Evolutionary conservation across 2,888 invertebrate species (phyloP).

Genomic region (Pristionchus arcanus): DNA sequence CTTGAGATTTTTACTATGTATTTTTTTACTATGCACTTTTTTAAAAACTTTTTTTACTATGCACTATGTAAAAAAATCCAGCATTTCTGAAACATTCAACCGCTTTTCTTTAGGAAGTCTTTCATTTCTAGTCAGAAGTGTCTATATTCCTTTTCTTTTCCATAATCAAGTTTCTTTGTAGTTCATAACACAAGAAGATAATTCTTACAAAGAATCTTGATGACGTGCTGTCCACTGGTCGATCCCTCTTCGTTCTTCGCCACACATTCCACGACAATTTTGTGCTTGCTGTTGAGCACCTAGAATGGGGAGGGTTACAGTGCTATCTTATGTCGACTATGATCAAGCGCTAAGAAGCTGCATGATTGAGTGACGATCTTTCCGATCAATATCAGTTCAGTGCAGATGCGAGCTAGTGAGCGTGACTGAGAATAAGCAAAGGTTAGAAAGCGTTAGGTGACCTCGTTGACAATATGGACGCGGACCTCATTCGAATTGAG

Average conservation of each 20-base stretch:
- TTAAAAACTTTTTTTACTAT: no score
- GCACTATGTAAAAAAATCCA: no score
- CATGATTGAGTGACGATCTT: no score
- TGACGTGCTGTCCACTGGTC: conserved; percentile 70
- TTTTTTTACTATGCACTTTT: no score
- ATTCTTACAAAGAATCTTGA: conserved; percentile 70
- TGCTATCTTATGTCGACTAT: not conserved
- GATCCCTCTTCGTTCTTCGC: conserved; percentile 76
- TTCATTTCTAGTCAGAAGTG: no score
- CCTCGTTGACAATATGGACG: conserved; percentile 33
- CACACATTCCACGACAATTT: conserved; percentile 73
- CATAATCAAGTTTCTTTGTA: no score
- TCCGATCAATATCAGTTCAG: no score
- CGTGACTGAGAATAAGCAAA: not conserved
- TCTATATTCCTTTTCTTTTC: no score
- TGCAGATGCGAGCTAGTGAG: not conserved
- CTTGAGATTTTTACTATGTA: no score
- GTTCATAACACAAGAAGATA: no score
- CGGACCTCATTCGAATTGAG: conserved; percentile 64
- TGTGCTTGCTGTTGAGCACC: conserved; percentile 58
- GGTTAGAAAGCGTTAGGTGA: conserved; percentile 39
- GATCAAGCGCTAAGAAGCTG: not conserved
- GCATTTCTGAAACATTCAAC: no score
- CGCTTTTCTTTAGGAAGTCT: no score
- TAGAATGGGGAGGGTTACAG: not conserved